These are phyloP conservation scores for Euzetes globulus DNA, from an alignment of 2,888 invertebrate species.

Conservation along the genomic window DNA sequence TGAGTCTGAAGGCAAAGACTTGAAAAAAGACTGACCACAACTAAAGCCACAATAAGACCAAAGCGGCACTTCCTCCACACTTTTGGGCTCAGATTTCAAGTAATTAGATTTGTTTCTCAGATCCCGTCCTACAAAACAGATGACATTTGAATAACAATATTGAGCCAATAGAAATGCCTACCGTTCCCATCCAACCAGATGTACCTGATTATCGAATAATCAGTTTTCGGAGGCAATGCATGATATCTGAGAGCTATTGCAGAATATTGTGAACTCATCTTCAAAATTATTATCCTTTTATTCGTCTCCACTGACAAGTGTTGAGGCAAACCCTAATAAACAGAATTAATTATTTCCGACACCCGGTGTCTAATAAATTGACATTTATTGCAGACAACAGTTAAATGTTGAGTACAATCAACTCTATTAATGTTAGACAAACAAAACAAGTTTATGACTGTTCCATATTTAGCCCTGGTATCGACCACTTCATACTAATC, in stretches of 20 bases:
- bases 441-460: no score
- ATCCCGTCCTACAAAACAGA: not conserved
- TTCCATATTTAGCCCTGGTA: no score
- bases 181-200: constrained; percentile 23
- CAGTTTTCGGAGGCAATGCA: not conserved
- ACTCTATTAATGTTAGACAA: no score
- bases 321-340: no score
- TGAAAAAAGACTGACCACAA: not conserved
- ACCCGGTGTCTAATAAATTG: no score
- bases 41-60: not conserved
- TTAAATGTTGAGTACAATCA: no score
- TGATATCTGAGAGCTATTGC: not conserved
- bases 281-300: not conserved
- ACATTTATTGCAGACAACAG: no score
- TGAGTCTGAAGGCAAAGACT: not conserved
- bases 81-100: not conserved
- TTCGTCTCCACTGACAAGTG: not conserved
- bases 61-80: not conserved
- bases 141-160: not conserved
- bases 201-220: not conserved
- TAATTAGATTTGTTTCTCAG: not conserved
- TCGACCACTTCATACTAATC: no score
- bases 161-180: not conserved
- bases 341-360: no score
- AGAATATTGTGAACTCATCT: not conserved